Evolutionary conservation across 2,797 vertebrate species (phyloP).

Genomic region (Kryptolebias ocellatus): DNA sequence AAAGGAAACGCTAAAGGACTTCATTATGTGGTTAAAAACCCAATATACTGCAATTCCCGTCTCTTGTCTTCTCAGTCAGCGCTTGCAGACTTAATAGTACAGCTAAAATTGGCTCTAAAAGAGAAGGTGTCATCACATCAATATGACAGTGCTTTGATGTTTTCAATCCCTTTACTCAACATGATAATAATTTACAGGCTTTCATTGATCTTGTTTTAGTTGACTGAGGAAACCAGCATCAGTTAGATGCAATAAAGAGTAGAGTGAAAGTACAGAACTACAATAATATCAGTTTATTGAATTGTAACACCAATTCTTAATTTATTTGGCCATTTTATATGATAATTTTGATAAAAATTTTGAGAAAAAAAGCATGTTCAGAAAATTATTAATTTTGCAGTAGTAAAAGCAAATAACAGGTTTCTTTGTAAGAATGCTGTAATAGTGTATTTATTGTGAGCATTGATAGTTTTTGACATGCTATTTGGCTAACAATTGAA

Average conservation of each 20-base stretch:
- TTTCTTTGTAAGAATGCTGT: no score
- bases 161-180: slow-evolving; percentile 19
- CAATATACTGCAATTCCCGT: slow-evolving; percentile 4
- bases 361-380: not conserved
- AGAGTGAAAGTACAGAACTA: slow-evolving; percentile 1
- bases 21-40: not conserved
- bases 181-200: slow-evolving; percentile 27
- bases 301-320: not conserved
- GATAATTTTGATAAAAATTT: no score
- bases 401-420: no score
- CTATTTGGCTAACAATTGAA: not conserved
- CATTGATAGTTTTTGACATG: no score
- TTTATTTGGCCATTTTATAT: no score
- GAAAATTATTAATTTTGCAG: not conserved
- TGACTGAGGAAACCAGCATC: slow-evolving; percentile 6
- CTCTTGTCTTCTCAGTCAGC: slow-evolving; percentile 19
- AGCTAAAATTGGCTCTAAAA: slow-evolving; percentile 40
- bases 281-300: not conserved
- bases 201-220: slow-evolving; percentile 17
- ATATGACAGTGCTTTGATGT: slow-evolving; percentile 51
- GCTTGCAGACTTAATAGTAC: slow-evolving; percentile 26
- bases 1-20: not conserved
- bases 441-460: no score
- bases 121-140: slow-evolving; percentile 44
- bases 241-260: slow-evolving; percentile 10